Percentiles rank a stretch among this genome's conserved stretches.
Conservation (phyloP, 2,888 invertebrate genomes). For the Drosophila sordidula region DNA sequence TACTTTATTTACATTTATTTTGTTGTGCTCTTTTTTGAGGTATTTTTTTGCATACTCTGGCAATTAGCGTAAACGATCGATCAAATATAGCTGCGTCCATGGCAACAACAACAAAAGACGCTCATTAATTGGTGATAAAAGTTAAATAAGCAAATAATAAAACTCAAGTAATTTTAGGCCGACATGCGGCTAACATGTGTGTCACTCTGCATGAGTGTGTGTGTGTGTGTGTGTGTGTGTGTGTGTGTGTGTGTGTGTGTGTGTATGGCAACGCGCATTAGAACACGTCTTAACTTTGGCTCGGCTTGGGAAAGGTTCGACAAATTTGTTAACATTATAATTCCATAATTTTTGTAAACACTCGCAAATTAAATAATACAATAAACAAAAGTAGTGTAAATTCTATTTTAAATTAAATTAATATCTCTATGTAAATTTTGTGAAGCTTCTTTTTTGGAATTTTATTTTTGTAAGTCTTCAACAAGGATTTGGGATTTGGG, state of each 20-base stretch:
- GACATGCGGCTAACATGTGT: slow-evolving; percentile 32
- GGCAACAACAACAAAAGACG: slow-evolving; percentile 39
- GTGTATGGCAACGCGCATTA: slow-evolving; percentile 5
- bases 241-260: slow-evolving; percentile 3
- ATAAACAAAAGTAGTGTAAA: too few relatives aligned
- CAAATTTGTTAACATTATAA: background rate
- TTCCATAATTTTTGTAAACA: background rate
- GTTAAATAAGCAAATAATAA: slow-evolving; percentile 80
- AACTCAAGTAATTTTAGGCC: slow-evolving; percentile 63
- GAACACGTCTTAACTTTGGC: slow-evolving; percentile 4
- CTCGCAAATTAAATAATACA: too few relatives aligned
- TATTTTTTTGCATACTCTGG: slow-evolving; percentile 62
- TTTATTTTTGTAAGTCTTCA: too few relatives aligned
- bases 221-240: slow-evolving; percentile 5
- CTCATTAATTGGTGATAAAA: slow-evolving; percentile 79
- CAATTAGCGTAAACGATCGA: slow-evolving; percentile 75
- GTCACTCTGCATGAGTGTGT: slow-evolving; percentile 12
- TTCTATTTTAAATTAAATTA: too few relatives aligned
- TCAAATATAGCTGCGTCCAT: slow-evolving; percentile 54
- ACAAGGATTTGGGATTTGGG: too few relatives aligned
- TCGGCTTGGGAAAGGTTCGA: background rate
- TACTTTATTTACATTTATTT: slow-evolving; percentile 43
- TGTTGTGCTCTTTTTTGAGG: background rate
- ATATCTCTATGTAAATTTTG: too few relatives aligned
- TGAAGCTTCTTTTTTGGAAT: too few relatives aligned